A percentile compares a stretch with the other conserved stretches of the same genome.
Evolutionary conservation across 2,888 invertebrate species (phyloP).

Genomic region (Cosmopolites sordidus): DNA sequence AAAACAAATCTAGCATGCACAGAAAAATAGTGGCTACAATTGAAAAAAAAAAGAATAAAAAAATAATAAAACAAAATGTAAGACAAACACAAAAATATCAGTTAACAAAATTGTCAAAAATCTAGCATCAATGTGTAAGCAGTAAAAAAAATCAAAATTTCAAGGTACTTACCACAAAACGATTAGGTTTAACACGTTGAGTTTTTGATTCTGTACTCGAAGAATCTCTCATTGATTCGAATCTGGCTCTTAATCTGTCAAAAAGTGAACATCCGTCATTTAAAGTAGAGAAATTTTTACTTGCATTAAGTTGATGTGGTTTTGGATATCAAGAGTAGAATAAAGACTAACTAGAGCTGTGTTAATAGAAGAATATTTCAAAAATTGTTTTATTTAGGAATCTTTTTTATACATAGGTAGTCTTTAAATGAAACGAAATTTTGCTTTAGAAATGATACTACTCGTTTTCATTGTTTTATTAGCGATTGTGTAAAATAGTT

Average conservation of each 20-base stretch:
- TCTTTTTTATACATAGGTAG: no score
- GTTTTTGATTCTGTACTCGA: slow-evolving; percentile 47
- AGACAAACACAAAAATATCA: slow-evolving; percentile 24
- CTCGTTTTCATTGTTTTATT: no score
- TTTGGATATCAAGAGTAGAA: no score
- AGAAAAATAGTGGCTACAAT: slow-evolving; percentile 4
- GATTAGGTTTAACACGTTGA: slow-evolving; percentile 71
- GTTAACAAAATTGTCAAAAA: slow-evolving; percentile 6
- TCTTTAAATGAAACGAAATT: no score
- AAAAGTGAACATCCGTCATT: slow-evolving; percentile 9
- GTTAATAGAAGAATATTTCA: no score
- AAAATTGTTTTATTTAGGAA: no score
- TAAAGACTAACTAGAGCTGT: no score
- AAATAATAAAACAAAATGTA: slow-evolving; percentile 11
- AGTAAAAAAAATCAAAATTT: slow-evolving; percentile 4
- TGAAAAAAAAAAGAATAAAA: no score
- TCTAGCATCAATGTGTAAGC: background rate
- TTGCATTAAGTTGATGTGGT: no score
- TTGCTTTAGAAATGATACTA: no score
- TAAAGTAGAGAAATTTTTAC: no score
- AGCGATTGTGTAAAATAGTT: no score
- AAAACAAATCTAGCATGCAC: background rate
- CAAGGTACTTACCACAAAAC: slow-evolving; percentile 79
- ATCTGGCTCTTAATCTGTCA: slow-evolving; percentile 74
- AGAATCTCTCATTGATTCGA: slow-evolving; percentile 75